These are phyloP conservation scores for Agrotis segetum DNA, from an alignment of 2,888 invertebrate genomes.

Conservation along the genomic window DNA sequence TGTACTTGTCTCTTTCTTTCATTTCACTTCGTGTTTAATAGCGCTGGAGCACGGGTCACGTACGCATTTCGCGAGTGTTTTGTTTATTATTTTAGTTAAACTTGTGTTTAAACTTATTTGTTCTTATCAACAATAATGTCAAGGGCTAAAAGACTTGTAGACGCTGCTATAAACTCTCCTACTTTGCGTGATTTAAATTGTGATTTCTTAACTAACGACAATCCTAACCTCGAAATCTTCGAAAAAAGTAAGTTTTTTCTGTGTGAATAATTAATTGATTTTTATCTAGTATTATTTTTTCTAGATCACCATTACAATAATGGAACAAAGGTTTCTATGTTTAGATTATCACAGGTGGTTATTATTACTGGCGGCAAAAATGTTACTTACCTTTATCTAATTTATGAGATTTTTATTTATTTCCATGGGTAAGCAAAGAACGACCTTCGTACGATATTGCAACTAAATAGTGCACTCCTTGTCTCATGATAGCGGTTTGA, in stretches of 20 bases:
- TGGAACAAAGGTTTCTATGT: slow-evolving; percentile 24
- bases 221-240: slow-evolving; percentile 11
- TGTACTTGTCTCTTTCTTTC: slow-evolving; percentile 10
- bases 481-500: slow-evolving; percentile 41
- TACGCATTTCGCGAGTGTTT: slow-evolving; percentile 7
- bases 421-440: slow-evolving; percentile 37
- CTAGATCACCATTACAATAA: slow-evolving; percentile 40
- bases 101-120: slow-evolving; percentile 19
- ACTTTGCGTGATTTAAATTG: slow-evolving; percentile 29
- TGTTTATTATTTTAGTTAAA: slow-evolving; percentile 14
- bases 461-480: slow-evolving; percentile 37
- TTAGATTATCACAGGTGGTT: slow-evolving; percentile 24
- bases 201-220: slow-evolving; percentile 25
- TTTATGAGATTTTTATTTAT: slow-evolving; percentile 23
- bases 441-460: slow-evolving; percentile 38
- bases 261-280: slow-evolving; percentile 38
- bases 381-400: neutral
- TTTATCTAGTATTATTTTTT: slow-evolving; percentile 53
- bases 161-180: slow-evolving; percentile 31
- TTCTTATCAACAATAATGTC: slow-evolving; percentile 31
- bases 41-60: slow-evolving; percentile 11
- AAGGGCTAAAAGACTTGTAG: slow-evolving; percentile 33
- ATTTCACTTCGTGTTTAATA: slow-evolving; percentile 6
- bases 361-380: slow-evolving; percentile 25
- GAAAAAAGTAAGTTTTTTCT: slow-evolving; percentile 43